Evolutionary conservation across 2,113 vertebrate genomes (phyloP).

Genomic region (Rousettus leschenaultii): DNA sequence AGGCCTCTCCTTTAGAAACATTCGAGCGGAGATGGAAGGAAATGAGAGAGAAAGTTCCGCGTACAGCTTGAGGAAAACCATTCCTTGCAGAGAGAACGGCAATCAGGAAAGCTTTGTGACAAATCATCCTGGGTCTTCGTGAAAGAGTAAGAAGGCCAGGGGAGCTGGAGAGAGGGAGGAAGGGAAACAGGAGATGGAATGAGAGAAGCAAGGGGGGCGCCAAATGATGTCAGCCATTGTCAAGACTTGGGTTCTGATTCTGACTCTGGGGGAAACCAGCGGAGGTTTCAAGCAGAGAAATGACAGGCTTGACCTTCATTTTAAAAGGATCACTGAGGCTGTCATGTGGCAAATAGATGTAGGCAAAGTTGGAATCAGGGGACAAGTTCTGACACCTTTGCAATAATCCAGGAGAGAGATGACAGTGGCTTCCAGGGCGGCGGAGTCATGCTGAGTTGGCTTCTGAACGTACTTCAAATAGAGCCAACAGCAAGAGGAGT

Average conservation of each 20-base stretch:
- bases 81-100: neutral
- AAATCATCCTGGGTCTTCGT: neutral
- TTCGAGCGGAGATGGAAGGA: neutral
- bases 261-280: neutral
- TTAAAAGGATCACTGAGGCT: neutral
- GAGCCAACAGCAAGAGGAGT: neutral
- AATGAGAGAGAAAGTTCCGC: neutral
- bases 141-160: neutral
- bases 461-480: neutral
- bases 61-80: neutral
- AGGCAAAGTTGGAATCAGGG: neutral
- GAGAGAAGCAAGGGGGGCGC: neutral
- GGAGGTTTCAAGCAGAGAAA: neutral
- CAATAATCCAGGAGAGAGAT: neutral
- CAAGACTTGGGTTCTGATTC: neutral
- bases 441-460: neutral
- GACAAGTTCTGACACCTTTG: neutral
- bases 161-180: neutral
- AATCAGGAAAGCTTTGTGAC: neutral
- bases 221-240: neutral
- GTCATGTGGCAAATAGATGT: neutral
- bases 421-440: neutral
- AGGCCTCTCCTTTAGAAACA: neutral
- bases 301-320: neutral
- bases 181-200: too few species aligned